Conservation (phyloP, 2,113 vertebrate species). For the Melanostigma gelatinosum region DNA sequence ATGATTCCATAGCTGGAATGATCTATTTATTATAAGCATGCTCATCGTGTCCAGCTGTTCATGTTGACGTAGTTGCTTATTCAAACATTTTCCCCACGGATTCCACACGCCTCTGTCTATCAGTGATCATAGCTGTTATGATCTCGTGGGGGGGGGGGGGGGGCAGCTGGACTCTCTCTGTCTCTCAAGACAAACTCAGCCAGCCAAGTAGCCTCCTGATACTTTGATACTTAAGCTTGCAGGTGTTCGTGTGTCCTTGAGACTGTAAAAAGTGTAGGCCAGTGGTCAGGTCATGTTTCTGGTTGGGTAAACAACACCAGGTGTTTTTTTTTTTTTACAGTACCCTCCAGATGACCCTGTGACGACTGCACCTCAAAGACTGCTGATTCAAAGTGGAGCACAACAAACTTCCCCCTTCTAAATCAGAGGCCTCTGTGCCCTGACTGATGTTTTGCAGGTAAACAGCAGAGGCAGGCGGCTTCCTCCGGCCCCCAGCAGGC, state of each 20-base stretch:
- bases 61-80: no score
- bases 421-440: not conserved
- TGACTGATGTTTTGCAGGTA: conserved; percentile 57
- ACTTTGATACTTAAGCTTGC: not conserved
- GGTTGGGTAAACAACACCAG: conserved; percentile 53
- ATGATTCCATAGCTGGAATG: not conserved
- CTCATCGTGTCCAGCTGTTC: not conserved
- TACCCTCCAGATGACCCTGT: conserved; percentile 51
- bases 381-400: not conserved
- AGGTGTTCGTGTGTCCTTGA: conserved; percentile 66
- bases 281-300: conserved; percentile 13
- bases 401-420: not conserved
- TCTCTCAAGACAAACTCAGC: not conserved
- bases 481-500: conserved; percentile 20
- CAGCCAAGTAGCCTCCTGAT: conserved; percentile 2
- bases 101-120: not conserved
- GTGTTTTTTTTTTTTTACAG: conserved; percentile 25
- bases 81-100: not conserved
- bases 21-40: not conserved
- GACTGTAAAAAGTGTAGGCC: conserved; percentile 34
- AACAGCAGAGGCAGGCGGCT: conserved; percentile 9
- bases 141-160: no score
- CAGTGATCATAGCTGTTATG: not conserved
- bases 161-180: not conserved
- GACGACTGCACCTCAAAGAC: not conserved